phyloP scores from a whole-genome alignment of 2,797 vertebrate species.

The Argentina silus region DNA sequence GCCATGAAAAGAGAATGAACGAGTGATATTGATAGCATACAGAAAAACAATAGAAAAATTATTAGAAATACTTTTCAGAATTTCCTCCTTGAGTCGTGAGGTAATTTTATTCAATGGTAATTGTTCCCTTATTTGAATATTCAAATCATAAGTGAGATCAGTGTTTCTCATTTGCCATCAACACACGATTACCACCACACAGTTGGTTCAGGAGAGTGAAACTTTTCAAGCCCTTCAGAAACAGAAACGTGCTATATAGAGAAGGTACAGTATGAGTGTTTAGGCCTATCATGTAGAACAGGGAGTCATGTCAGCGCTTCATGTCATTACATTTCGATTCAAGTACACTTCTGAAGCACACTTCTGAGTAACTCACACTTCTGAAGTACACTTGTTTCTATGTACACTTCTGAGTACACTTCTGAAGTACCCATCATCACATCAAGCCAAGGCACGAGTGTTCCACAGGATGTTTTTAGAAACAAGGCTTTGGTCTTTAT shows the following conservation, averaged over 20 bases:
- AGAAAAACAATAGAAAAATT: not conserved
- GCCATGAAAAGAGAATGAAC: too few species aligned
- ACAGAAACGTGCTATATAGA: too few species aligned
- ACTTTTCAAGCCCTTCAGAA: too few species aligned
- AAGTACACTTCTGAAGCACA: too few species aligned
- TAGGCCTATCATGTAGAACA: too few species aligned
- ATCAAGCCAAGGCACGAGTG: not conserved
- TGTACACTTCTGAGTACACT: not conserved
- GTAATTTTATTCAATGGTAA: slow-evolving; percentile 9
- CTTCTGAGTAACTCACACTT: too few species aligned
- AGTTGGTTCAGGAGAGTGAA: too few species aligned
- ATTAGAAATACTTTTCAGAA: not conserved
- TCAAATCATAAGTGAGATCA: not conserved
- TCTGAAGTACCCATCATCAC: not conserved
- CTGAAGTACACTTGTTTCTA: too few species aligned
- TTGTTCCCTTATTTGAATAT: slow-evolving; percentile 8
- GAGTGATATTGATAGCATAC: too few species aligned
- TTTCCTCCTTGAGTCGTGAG: slow-evolving; percentile 8
- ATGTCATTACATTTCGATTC: too few species aligned
- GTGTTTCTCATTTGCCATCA: not conserved
- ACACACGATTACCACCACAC: not conserved
- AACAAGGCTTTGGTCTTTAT: slow-evolving; percentile 44
- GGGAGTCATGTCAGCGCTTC: too few species aligned
- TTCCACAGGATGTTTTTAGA: slow-evolving; percentile 23
- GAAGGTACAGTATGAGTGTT: too few species aligned